Conservation (phyloP, 2,113 vertebrate genomes). For the Pluvianellus socialis region DNA sequence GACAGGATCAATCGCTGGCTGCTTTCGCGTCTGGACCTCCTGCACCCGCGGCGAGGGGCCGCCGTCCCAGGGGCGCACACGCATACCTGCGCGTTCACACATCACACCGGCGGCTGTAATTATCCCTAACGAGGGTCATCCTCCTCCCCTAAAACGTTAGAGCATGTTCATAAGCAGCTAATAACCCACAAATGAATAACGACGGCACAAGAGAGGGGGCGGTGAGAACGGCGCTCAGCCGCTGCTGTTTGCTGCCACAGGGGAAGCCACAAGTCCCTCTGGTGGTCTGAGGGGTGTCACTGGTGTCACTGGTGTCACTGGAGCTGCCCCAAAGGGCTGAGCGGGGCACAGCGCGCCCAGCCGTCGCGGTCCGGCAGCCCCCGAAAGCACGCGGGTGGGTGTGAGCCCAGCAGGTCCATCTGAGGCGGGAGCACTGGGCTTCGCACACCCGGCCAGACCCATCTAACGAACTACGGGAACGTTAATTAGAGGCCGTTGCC, state of each 20-base stretch:
- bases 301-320: neutral
- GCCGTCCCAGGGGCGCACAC: neutral
- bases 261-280: neutral
- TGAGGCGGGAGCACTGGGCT: neutral
- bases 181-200: neutral
- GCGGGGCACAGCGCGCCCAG: rapidly evolving
- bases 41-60: neutral
- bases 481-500: neutral
- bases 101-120: rapidly evolving
- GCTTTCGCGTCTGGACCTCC: neutral
- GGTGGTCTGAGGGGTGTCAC: neutral
- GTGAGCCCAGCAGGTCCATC: neutral
- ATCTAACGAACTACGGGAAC: neutral
- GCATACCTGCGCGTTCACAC: neutral
- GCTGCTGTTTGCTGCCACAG: neutral
- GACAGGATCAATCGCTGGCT: rapidly evolving
- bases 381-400: rapidly evolving
- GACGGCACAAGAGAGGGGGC: neutral
- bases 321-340: neutral
- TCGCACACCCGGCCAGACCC: neutral
- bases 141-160: neutral
- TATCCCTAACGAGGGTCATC: neutral
- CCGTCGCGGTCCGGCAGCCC: neutral
- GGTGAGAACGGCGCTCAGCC: neutral
- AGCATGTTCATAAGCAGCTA: neutral